Evolutionary conservation across 2,888 invertebrate genomes (phyloP), one percentile per base, ranked within the genome.

Genomic region (Cerastis rubricosa): DNA sequence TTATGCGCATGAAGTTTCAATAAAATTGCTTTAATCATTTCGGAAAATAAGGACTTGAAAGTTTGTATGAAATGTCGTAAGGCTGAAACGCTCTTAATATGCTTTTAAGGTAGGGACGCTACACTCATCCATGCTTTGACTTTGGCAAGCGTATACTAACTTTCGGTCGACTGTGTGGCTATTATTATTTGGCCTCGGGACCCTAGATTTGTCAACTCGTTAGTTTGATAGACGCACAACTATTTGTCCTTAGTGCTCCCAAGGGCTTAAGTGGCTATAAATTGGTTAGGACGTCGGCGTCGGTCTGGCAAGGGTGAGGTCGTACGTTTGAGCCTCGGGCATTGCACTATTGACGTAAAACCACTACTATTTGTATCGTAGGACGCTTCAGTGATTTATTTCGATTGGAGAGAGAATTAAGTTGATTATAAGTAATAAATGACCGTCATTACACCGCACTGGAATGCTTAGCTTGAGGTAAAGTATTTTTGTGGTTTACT

Each of bases 161-260:
- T 8, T 14, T 7, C 2, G 6, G 12, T 17, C 14, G 43, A n/a
- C n/a, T 14, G 59, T 29, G 8, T 19, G 12, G 8, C 14, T 43
- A 17, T n/a, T 64, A n/a, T n/a, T 43, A 43, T 43, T 64, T 43
- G n/a, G 43, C 14, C 9, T n/a, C n/a, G n/a, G 14, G 43, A 64
- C n/a, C 74, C 65, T 65, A 49, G 40, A 66, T 80, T 75, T 40
- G 61, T 35, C 65, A 66, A 80, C 40, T 40, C 45, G 43, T 64
- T 64, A 82, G 40, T 84, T 84, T 82, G 80, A 57, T 72, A 75
- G 75, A 63, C 49, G 12, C 51, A 19, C 19, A 75, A 69, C 65
- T 76, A 70, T 84, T 80, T 57, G 81, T 75, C 61, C 68, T 74
- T 57, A 67, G 51, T n/a, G 29, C 45, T 61, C 72, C 54, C 61